Evolutionary conservation across 2,888 invertebrate genomes (phyloP), one percentile per base, ranked within the genome.

Genomic region (Cosmia trapezina): DNA sequence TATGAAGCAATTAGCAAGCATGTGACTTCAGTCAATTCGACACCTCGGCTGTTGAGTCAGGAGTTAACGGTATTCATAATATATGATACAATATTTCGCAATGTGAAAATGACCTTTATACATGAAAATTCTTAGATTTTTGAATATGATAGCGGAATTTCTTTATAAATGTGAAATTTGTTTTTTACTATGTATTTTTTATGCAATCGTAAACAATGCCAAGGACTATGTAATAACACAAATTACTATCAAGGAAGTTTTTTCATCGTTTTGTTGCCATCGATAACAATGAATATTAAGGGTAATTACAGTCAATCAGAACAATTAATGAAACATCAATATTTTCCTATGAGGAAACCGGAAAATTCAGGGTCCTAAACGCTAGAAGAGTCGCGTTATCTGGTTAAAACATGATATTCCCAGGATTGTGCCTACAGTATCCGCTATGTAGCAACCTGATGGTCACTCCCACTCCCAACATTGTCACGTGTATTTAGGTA

Each of bases 1-100:
- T 91, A 91, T 89, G 85, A 79, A 86, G 83, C 88, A 92, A 93
- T 94, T 93, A 93, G 88, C 89, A 85, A 87, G 84, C 87, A 89
- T 88, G 89, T 89, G 91, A 90, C 91, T 87, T 80, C 81, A 78
- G 80, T 84, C 88, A 90, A 92, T 91, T 91, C 88, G 87, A 89
- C 89, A 89, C 89, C 87, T 89, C 86, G 81, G 77, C 78, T 75
- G 83, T 87, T 89, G 88, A 87, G 81, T 90, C 85, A 89, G 70
- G 37, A 78, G 54, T 70, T 84, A 85, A 88, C 81, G 74, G 82
- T 76, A 76, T 78, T 57, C 60, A 70, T 63, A 74, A 70, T 63
- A 70, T 61, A 67, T 72, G 70, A 83, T 76, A 77, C 73, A 73
- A 78, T 65, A 77, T 77, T 66, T 68, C 62, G 64, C 67, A 84